phyloP scores from a whole-genome alignment of 2,797 vertebrate species.

The Pseudomugil tenellus region DNA sequence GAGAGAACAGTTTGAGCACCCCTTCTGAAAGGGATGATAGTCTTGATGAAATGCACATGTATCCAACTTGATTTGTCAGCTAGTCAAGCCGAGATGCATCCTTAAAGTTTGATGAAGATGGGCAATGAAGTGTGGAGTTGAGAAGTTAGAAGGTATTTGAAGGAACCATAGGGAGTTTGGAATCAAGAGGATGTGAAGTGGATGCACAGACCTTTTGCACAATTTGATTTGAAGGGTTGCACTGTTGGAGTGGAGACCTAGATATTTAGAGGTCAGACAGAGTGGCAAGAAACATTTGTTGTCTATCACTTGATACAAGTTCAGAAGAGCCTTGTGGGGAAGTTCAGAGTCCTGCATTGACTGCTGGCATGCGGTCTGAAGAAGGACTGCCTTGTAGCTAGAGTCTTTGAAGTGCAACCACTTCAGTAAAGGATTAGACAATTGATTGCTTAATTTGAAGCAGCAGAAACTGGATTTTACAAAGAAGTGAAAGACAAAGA shows the following conservation, averaged over 20 bases:
- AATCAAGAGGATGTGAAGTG: slow-evolving; percentile 2
- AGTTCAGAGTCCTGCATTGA: slow-evolving; percentile 10
- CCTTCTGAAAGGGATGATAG: too few relatives aligned
- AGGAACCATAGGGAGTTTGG: background rate
- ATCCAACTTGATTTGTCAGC: slow-evolving; percentile 55
- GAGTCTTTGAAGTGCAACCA: slow-evolving; percentile 50
- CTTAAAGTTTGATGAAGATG: slow-evolving; percentile 7
- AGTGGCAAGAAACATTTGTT: slow-evolving; percentile 3
- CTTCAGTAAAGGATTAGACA: slow-evolving; percentile 53
- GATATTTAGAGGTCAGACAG: slow-evolving; percentile 22
- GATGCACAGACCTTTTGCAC: background rate
- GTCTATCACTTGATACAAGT: slow-evolving; percentile 12
- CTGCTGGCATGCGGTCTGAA: slow-evolving; percentile 15
- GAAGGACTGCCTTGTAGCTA: slow-evolving; percentile 9
- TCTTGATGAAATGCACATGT: slow-evolving; percentile 41
- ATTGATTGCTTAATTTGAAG: slow-evolving; percentile 56
- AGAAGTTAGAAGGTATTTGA: background rate
- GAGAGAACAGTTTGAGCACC: too few relatives aligned
- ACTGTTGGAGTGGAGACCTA: background rate
- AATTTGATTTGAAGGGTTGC: slow-evolving; percentile 10
- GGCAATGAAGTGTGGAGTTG: slow-evolving; percentile 21
- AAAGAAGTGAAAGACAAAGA: slow-evolving; percentile 49
- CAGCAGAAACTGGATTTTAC: slow-evolving; percentile 45
- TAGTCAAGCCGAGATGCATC: slow-evolving; percentile 47
- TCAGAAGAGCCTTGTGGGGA: slow-evolving; percentile 23